These are phyloP conservation scores for Bombus superbus DNA, from an alignment of 1,140 invertebrate genomes.

Conservation along the genomic window DNA sequence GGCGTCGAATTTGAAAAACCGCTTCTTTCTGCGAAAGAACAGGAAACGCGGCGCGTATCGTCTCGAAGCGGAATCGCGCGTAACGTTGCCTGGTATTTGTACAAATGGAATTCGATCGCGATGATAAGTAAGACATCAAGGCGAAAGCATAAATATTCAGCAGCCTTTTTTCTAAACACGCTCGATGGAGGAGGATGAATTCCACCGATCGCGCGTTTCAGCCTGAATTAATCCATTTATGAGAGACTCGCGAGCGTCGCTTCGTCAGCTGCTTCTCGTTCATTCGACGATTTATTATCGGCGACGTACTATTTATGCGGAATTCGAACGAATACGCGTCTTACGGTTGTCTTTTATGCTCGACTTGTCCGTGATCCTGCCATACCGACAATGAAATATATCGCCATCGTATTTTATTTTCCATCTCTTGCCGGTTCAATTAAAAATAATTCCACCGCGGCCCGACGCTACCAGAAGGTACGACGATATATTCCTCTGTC, in stretches of 20 bases:
- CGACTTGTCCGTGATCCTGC: slow-evolving; percentile 13
- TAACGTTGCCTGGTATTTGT: no score
- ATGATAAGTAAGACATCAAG: neutral
- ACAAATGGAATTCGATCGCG: neutral
- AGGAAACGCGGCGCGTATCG: no score
- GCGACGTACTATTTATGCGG: slow-evolving; percentile 16
- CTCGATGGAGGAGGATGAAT: neutral
- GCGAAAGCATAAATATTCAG: slow-evolving; percentile 10
- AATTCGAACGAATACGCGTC: slow-evolving; percentile 21
- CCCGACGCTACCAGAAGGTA: neutral
- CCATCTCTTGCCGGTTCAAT: neutral
- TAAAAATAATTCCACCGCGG: slow-evolving; percentile 42
- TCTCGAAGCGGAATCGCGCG: no score
- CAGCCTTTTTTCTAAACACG: neutral
- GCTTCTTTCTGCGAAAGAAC: no score
- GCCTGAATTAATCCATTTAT: neutral
- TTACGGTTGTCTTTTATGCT: slow-evolving; percentile 20
- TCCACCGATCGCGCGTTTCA: no score
- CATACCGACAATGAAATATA: slow-evolving; percentile 53
- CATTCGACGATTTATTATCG: slow-evolving; percentile 50
- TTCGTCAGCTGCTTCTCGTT: slow-evolving; percentile 1
- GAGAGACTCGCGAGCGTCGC: neutral
- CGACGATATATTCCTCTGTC: slow-evolving; percentile 26
- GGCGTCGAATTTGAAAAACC: no score
- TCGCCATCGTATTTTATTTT: slow-evolving; percentile 55